phyloP scores from a whole-genome alignment of 2,888 invertebrate species.

The Prosopocoilus inquinatus region DNA sequence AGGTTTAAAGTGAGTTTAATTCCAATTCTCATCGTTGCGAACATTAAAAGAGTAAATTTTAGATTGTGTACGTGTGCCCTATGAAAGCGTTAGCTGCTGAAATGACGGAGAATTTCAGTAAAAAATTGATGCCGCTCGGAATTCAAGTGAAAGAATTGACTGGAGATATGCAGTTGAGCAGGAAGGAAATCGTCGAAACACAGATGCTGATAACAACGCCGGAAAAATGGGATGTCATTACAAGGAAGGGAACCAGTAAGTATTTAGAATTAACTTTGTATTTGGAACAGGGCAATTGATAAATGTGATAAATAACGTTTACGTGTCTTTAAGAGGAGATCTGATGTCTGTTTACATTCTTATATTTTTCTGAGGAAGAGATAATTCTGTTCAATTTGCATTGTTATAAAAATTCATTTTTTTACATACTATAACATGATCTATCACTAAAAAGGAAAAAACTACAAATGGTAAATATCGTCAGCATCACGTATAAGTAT shows the following conservation, averaged over 20 bases:
- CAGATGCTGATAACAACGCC: constrained; percentile 99
- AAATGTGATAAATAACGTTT: too few relatives aligned
- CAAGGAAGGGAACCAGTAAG: constrained; percentile 82
- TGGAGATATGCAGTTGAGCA: constrained; percentile 97
- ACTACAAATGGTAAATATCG: too few relatives aligned
- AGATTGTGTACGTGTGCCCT: constrained; percentile 98
- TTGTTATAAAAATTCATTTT: too few relatives aligned
- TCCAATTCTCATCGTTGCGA: not conserved
- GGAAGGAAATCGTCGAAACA: constrained; percentile 89
- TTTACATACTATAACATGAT: too few relatives aligned
- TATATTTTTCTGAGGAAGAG: too few relatives aligned
- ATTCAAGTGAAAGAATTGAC: constrained; percentile 89
- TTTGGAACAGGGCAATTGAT: too few relatives aligned
- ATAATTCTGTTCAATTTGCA: too few relatives aligned
- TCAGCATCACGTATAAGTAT: too few relatives aligned
- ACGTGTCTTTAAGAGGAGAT: too few relatives aligned
- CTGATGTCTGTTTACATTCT: too few relatives aligned
- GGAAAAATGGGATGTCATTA: constrained; percentile 99
- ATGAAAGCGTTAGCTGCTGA: constrained; percentile 99
- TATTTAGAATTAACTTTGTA: not conserved
- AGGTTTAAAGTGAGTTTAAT: constrained; percentile 77
- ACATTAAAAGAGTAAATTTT: constrained; percentile 19
- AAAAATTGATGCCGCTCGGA: constrained; percentile 72
- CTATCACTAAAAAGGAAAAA: too few relatives aligned
- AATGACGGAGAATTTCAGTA: constrained; percentile 93